Evolutionary conservation across 1,140 invertebrate species (phyloP), one percentile per base, ranked within the genome.

Genomic region (Brevipalpus yothersi): DNA sequence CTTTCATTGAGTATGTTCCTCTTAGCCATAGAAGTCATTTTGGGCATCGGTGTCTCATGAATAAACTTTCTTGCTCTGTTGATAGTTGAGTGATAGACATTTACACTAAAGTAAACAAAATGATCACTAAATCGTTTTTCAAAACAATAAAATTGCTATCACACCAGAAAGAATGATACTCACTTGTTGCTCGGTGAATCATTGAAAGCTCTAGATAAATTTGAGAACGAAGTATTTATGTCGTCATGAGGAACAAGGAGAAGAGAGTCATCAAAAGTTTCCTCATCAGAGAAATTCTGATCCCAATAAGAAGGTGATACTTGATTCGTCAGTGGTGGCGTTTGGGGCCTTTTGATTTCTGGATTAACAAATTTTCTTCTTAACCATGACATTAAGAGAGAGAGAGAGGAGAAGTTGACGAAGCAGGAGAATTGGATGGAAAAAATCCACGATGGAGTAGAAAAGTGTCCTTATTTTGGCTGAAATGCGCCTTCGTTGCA

Each of bases 241-340:
- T 40, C 19, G 43, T 13, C 8, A 2, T n/a, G 10, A 31, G 53
- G 23, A 9, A 31, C 23, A 13, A 55, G 10, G 12, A 31, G 12
- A 55, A 55, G 39, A 39, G 21, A 51, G 9, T 12, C 40, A 15
- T 62, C 54, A 53, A 57, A 42, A 13, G 40, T 21, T 53, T 62
- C 61, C 17, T 62, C 61, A 43, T 62, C 61, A 8, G 61, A 62
- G 47, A 62, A 62, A 23, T 19, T 47, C 13, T 60, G 21, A 43
- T 56, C 58, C n/a, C 51, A 53, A 41, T 60, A 31, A 19, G 49
- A 19, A 10, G 58, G 41, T 53, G 47, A 53, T 40, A n/a, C 7
- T 41, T 60, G 15, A 15, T 56, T 31, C 5, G 31, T 31, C 5
- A 31, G 61, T 23, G 61, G 61, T 1, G 61, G 51, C 40, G 58